Conservation (phyloP, 1,140 invertebrate genomes). For the Cherax quadricarinatus region DNA sequence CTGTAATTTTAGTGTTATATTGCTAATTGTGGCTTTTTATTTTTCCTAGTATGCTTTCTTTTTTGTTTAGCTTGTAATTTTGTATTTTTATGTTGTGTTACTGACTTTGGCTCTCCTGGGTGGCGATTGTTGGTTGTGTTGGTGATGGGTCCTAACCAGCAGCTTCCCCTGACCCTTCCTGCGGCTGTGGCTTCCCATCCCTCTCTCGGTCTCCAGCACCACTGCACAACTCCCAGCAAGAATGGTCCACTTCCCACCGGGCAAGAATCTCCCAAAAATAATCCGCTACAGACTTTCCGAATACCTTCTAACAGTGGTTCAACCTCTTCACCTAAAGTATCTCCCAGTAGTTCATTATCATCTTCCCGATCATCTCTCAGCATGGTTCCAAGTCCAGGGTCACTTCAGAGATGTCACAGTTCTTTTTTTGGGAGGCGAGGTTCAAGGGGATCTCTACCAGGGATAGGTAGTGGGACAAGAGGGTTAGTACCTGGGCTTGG, state of each 20-base stretch:
- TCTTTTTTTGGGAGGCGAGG: conserved; percentile 36
- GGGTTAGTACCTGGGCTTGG: conserved; percentile 16
- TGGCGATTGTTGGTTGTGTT: conserved; percentile 54
- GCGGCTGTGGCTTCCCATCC: conserved; percentile 27
- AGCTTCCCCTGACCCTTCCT: conserved; percentile 48
- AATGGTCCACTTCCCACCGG: conserved; percentile 42
- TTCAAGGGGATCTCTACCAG: conserved; percentile 51
- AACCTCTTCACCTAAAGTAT: conserved; percentile 33
- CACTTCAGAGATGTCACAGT: conserved; percentile 59
- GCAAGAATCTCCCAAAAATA: conserved; percentile 19
- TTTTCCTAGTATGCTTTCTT: conserved; percentile 23
- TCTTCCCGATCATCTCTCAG: conserved; percentile 48
- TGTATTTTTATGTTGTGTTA: conserved; percentile 51
- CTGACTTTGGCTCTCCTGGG: conserved; percentile 61
- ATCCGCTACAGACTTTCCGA: conserved; percentile 29
- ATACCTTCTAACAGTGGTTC: conserved; percentile 20
- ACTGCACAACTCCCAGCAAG: conserved; percentile 18
- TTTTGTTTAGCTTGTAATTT: conserved; percentile 36
- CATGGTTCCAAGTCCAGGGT: conserved; percentile 50
- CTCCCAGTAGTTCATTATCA: conserved; percentile 52
- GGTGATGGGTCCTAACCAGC: conserved; percentile 51
- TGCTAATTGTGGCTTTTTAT: conserved; percentile 1
- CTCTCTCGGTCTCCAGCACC: conserved; percentile 29
- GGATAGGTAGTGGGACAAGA: conserved; percentile 34
- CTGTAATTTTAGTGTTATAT: neutral